Evolutionary conservation across 2,888 invertebrate genomes (phyloP).

Genomic region (Eupithecia dodoneata): DNA sequence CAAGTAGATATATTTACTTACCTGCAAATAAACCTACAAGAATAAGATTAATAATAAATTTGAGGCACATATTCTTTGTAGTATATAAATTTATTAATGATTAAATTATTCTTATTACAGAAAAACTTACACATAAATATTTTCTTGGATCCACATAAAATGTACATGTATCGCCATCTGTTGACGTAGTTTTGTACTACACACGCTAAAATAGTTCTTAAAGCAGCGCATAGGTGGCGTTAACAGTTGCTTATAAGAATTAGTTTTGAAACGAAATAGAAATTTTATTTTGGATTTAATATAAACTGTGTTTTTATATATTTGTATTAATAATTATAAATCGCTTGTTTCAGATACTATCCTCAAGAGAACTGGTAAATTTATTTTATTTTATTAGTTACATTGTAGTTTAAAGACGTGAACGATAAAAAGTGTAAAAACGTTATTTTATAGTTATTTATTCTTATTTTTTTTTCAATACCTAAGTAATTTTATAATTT

Average conservation of each 20-base stretch:
- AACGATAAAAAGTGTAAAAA: neutral
- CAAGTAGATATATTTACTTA: constrained; percentile 5
- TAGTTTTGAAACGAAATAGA: neutral
- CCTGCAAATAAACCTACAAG: neutral
- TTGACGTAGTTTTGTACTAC: constrained; percentile 35
- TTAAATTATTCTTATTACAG: too few species aligned
- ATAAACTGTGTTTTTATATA: constrained; percentile 34
- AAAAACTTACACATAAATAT: neutral
- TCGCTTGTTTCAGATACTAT: constrained; percentile 83
- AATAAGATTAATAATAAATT: neutral
- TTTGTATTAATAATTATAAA: constrained; percentile 60
- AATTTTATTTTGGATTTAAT: neutral
- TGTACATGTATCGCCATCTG: constrained; percentile 48
- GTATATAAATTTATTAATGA: neutral
- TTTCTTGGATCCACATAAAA: constrained; percentile 8
- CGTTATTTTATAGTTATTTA: neutral
- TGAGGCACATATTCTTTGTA: neutral
- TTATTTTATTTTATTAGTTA: constrained; percentile 28
- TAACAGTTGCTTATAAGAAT: constrained; percentile 39
- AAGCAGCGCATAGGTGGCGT: constrained; percentile 61
- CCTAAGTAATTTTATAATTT: too few species aligned
- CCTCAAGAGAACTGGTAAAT: constrained; percentile 81
- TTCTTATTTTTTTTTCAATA: too few species aligned
- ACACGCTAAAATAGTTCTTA: constrained; percentile 47
- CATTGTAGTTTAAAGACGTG: neutral